These are phyloP conservation scores for Cryptotis parvus DNA, from an alignment of 2,113 vertebrate genomes.

Conservation along the genomic window DNA sequence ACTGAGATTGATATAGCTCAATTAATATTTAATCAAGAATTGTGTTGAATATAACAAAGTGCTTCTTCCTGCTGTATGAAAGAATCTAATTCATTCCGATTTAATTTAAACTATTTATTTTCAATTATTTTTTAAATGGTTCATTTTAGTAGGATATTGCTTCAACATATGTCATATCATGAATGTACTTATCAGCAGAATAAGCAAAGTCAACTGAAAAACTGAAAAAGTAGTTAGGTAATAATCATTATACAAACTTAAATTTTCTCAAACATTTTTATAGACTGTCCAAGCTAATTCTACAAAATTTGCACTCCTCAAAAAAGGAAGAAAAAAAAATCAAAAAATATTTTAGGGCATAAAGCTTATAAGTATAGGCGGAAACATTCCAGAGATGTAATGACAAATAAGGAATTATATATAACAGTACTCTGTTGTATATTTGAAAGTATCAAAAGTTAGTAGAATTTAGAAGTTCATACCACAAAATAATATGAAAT, in stretches of 20 bases:
- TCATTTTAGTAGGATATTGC: background rate
- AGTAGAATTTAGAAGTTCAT: no score
- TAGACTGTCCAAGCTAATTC: background rate
- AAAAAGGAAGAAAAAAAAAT: background rate
- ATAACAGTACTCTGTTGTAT: background rate
- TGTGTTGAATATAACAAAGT: background rate
- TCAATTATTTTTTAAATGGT: background rate
- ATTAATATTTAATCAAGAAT: slow-evolving; percentile 42
- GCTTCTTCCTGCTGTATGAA: background rate
- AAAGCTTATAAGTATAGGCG: background rate
- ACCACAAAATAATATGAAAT: background rate
- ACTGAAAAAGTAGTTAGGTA: slow-evolving; percentile 30
- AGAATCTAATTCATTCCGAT: background rate
- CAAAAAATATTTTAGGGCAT: background rate
- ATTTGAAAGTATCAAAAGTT: background rate
- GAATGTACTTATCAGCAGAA: background rate
- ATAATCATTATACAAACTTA: background rate
- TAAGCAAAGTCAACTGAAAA: background rate
- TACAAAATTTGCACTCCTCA: background rate
- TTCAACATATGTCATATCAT: background rate
- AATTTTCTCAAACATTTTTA: background rate
- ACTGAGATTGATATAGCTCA: background rate
- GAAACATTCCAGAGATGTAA: background rate
- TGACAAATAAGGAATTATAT: no score
- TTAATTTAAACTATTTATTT: background rate